Evolutionary conservation across 2,113 vertebrate species (phyloP).

Genomic region (Aegithalos caudatus): DNA sequence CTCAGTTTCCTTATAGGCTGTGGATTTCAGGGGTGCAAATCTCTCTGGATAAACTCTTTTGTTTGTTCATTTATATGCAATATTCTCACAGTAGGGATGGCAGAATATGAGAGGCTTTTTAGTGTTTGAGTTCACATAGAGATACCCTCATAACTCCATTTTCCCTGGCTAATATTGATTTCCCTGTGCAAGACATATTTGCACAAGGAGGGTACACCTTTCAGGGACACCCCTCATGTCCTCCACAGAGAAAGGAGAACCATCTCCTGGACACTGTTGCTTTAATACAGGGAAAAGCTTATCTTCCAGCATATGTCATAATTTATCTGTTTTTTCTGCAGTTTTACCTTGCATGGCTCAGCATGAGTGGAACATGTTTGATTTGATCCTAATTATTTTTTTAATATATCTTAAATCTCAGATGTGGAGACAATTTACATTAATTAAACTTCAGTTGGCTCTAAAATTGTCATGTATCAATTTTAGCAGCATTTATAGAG

Average conservation of each 20-base stretch:
- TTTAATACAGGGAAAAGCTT: neutral
- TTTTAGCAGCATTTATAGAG: conserved; percentile 39
- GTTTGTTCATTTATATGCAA: neutral
- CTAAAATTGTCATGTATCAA: conserved; percentile 52
- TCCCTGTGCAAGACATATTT: neutral
- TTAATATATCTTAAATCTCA: neutral
- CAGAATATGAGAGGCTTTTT: neutral
- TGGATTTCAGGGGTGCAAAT: neutral
- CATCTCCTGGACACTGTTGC: neutral
- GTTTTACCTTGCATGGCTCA: neutral
- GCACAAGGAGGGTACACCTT: neutral
- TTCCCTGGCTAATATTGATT: neutral
- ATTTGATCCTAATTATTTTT: neutral
- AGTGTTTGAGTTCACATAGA: neutral
- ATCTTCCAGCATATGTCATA: neutral
- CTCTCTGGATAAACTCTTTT: neutral
- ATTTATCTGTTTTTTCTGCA: rapidly evolving
- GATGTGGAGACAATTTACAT: conserved; percentile 19
- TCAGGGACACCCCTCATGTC: neutral
- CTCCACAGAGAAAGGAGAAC: neutral
- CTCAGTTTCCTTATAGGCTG: neutral
- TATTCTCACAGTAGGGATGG: neutral
- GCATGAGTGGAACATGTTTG: neutral
- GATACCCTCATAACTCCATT: neutral
- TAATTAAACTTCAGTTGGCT: conserved; percentile 58